A percentile compares a stretch with the other conserved stretches of the same genome.
These are phyloP conservation scores for Drymonia ruficornis DNA, from an alignment of 2,888 invertebrate species.

Conservation along the genomic window DNA sequence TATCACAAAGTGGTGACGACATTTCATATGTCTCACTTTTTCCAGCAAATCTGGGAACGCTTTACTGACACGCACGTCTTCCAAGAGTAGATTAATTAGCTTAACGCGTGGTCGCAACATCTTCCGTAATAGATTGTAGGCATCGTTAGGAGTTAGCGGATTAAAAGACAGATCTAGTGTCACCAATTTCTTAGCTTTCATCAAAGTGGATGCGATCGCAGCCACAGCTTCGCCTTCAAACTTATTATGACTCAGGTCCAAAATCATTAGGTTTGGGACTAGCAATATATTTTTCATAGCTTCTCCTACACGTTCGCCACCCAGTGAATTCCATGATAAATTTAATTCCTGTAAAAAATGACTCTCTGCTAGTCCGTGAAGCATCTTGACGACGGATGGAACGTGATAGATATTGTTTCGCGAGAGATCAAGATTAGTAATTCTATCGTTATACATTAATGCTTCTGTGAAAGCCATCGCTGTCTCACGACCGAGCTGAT, in stretches of 20 bases:
- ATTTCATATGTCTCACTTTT: conserved; percentile 43
- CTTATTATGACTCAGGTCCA: conserved; percentile 52
- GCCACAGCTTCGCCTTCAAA: conserved; percentile 40
- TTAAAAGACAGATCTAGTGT: conserved; percentile 55
- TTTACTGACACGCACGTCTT: conserved; percentile 46
- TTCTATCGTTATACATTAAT: conserved; percentile 37
- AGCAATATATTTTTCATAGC: conserved; percentile 37
- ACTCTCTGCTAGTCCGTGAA: conserved; percentile 39
- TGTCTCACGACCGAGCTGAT: conserved; percentile 39
- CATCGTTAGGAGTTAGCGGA: conserved; percentile 46
- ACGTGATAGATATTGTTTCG: conserved; percentile 46
- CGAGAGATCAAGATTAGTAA: conserved; percentile 52
- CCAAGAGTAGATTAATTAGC: conserved; percentile 44
- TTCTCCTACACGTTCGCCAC: conserved; percentile 42
- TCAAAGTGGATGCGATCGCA: conserved; percentile 34
- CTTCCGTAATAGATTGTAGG: conserved; percentile 36
- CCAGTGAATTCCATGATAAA: conserved; percentile 49
- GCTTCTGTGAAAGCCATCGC: conserved; percentile 44
- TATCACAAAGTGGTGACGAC: conserved; percentile 40
- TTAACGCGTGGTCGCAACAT: conserved; percentile 46
- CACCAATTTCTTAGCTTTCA: conserved; percentile 40
- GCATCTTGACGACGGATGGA: conserved; percentile 39
- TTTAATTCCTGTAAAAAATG: conserved; percentile 43
- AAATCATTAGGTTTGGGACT: conserved; percentile 36
- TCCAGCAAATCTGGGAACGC: conserved; percentile 38